Evolutionary conservation across 2,888 invertebrate genomes (phyloP).

Genomic region (Leucophora obtusa): DNA sequence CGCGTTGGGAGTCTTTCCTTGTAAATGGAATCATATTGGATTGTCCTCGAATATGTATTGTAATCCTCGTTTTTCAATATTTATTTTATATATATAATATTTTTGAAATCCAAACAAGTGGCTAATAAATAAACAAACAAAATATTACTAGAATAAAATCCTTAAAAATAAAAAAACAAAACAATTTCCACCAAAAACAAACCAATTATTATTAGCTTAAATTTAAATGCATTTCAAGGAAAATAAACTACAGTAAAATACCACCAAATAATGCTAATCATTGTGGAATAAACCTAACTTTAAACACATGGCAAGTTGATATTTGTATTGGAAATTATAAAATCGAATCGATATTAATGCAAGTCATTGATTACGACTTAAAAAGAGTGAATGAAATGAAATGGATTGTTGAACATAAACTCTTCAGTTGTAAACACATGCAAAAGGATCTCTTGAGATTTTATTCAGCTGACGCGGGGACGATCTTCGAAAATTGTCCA

Average conservation of each 20-base stretch:
- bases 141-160: not conserved
- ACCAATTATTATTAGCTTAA: slow-evolving; percentile 50
- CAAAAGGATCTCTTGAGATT: slow-evolving; percentile 64
- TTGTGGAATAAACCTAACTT: slow-evolving; percentile 5
- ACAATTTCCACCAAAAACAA: slow-evolving; percentile 1
- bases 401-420: slow-evolving; percentile 26
- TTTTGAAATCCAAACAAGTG: slow-evolving; percentile 36
- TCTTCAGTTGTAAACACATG: not conserved
- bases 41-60: not conserved
- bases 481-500: slow-evolving; percentile 57
- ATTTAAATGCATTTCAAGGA: slow-evolving; percentile 38
- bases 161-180: not conserved
- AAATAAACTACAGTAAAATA: slow-evolving; percentile 16
- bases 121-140: slow-evolving; percentile 57
- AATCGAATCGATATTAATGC: slow-evolving; percentile 54
- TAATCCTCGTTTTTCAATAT: not conserved
- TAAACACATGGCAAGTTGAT: slow-evolving; percentile 34
- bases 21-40: no score
- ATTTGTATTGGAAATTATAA: slow-evolving; percentile 47
- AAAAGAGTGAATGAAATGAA: slow-evolving; percentile 35
- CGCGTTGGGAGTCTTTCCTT: no score
- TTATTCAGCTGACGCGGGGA: slow-evolving; percentile 60
- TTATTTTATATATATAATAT: not conserved
- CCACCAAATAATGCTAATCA: slow-evolving; percentile 57
- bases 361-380: slow-evolving; percentile 57